Conservation (phyloP, 1,140 invertebrate genomes). For the Euborellia annulipes region DNA sequence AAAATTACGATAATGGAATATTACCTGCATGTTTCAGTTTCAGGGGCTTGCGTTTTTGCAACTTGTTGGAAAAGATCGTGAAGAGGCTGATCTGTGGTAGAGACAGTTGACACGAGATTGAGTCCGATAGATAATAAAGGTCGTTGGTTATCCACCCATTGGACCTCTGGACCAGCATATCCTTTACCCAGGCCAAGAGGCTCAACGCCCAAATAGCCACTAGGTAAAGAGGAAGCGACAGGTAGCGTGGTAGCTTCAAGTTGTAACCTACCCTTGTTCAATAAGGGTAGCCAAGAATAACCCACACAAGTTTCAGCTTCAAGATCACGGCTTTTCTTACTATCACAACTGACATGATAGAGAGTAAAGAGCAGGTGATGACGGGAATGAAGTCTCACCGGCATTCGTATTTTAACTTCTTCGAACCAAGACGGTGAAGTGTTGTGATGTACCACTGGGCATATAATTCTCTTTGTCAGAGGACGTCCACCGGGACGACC, state of each 20-base stretch:
- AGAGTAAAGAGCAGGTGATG: constrained; percentile 83
- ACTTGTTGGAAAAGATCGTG: constrained; percentile 61
- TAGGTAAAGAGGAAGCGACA: constrained; percentile 68
- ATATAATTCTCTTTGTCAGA: constrained; percentile 43
- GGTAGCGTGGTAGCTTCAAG: constrained; percentile 63
- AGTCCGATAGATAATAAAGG: constrained; percentile 70
- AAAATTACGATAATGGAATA: too few relatives aligned
- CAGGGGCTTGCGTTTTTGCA: constrained; percentile 37
- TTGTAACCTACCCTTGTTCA: constrained; percentile 62
- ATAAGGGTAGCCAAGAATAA: constrained; percentile 75
- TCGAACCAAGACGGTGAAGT: constrained; percentile 60
- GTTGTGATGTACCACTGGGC: constrained; percentile 64
- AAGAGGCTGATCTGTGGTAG: constrained; percentile 67
- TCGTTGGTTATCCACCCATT: constrained; percentile 81
- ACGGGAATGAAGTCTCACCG: constrained; percentile 52
- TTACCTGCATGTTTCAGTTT: constrained; percentile 61
- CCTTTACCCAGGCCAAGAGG: constrained; percentile 78
- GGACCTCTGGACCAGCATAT: constrained; percentile 77
- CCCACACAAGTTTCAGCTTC: constrained; percentile 75
- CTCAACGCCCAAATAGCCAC: constrained; percentile 76
- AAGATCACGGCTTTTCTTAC: constrained; percentile 62
- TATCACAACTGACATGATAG: constrained; percentile 75
- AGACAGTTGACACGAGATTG: constrained; percentile 71
- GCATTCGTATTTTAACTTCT: constrained; percentile 75
- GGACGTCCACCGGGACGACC: constrained; percentile 46